phyloP scores from a whole-genome alignment of 2,888 invertebrate species.

The Epinotia bilunana region DNA sequence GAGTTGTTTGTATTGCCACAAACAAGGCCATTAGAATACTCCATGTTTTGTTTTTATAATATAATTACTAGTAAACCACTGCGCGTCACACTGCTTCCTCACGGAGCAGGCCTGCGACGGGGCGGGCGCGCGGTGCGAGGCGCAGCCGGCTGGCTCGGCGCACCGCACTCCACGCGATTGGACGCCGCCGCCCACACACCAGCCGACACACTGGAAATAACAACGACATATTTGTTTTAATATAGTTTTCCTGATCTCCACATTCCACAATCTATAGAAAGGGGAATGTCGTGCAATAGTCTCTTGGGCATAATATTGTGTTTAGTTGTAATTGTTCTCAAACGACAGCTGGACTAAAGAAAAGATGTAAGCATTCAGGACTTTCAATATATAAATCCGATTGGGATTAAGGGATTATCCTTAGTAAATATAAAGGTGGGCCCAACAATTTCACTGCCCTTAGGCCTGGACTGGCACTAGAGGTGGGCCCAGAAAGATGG shows the following conservation, averaged over 20 bases:
- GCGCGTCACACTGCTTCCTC: conserved; percentile 87
- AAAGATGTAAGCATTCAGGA: too few species aligned
- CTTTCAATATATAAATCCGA: too few species aligned
- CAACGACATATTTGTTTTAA: background rate
- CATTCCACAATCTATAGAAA: too few species aligned
- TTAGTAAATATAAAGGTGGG: too few species aligned
- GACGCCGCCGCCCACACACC: conserved; percentile 89
- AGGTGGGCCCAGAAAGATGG: too few species aligned
- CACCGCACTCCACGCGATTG: conserved; percentile 91
- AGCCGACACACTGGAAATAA: conserved; percentile 86
- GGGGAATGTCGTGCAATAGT: too few species aligned
- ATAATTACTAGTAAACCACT: conserved; percentile 91
- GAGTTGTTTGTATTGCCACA: background rate
- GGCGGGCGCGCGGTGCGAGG: conserved; percentile 85
- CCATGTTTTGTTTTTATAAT: background rate
- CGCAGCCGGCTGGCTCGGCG: conserved; percentile 86
- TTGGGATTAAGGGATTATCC: too few species aligned
- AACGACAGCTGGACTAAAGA: too few species aligned
- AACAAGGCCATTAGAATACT: background rate
- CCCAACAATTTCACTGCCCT: too few species aligned
- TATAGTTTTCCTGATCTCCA: background rate
- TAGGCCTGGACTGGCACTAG: too few species aligned
- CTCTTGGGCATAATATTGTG: too few species aligned
- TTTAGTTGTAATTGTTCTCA: too few species aligned
- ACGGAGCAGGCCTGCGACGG: conserved; percentile 88